A percentile compares a stretch with the other conserved stretches of the same genome.
Conservation (phyloP, 2,113 vertebrate species). For the Melanostigma gelatinosum region DNA sequence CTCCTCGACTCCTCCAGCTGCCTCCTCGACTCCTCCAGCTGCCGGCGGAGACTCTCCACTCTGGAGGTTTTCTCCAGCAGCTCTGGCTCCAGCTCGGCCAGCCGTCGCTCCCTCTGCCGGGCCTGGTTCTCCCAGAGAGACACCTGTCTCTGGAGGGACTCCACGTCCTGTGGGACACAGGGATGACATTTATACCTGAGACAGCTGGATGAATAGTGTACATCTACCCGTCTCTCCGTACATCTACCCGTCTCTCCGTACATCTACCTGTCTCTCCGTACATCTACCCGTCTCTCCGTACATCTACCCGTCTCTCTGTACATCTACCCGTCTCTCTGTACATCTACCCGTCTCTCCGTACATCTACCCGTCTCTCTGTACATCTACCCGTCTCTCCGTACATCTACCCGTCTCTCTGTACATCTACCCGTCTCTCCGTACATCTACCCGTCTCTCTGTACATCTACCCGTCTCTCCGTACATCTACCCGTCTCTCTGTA, state of each 20-base stretch:
- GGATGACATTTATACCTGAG: background rate
- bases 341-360: background rate
- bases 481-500: background rate
- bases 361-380: slow-evolving; percentile 32
- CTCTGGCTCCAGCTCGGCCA: slow-evolving; percentile 85
- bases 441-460: slow-evolving; percentile 9
- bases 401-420: too few species aligned
- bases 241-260: background rate
- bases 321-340: too few species aligned
- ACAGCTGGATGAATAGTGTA: too few species aligned
- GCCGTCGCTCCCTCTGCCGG: slow-evolving; percentile 78
- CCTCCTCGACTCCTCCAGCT: slow-evolving; percentile 85
- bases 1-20: slow-evolving; percentile 86
- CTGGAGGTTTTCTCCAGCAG: slow-evolving; percentile 80
- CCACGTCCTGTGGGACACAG: slow-evolving; percentile 56
- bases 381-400: too few species aligned
- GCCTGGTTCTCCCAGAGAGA: slow-evolving; percentile 81
- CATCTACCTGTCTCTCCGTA: background rate
- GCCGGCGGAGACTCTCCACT: slow-evolving; percentile 81
- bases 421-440: background rate
- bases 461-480: too few species aligned
- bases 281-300: too few species aligned
- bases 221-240: too few species aligned
- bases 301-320: too few species aligned
- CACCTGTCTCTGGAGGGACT: slow-evolving; percentile 63